Evolutionary conservation across 2,888 invertebrate genomes (phyloP).

Genomic region (Galerucella pusilla): DNA sequence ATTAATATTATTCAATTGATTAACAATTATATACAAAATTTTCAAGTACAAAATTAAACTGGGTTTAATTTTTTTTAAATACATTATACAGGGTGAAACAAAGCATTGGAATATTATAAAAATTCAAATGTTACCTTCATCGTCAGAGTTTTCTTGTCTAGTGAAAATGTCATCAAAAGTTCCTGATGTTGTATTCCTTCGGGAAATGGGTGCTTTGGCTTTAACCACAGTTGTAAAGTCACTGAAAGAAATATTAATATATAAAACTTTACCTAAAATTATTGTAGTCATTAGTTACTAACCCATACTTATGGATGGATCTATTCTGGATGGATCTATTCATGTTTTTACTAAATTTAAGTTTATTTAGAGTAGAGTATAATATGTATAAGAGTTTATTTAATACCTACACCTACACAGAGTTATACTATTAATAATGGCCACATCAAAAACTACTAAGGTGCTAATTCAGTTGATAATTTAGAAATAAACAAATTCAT

Average conservation of each 20-base stretch:
- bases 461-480: not conserved
- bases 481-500: not conserved
- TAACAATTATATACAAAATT: not conserved
- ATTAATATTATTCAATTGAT: not conserved
- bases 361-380: too few species aligned
- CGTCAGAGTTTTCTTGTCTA: slow-evolving; percentile 59
- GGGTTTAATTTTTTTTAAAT: not conserved
- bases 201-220: slow-evolving; percentile 50
- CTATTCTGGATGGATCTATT: too few species aligned
- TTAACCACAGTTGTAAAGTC: slow-evolving; percentile 44
- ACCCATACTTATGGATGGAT: not conserved
- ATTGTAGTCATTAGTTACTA: not conserved
- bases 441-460: not conserved
- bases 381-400: too few species aligned
- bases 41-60: too few species aligned
- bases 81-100: not conserved
- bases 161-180: slow-evolving; percentile 61
- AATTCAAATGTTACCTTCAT: slow-evolving; percentile 48
- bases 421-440: not conserved
- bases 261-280: not conserved
- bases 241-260: slow-evolving; percentile 27
- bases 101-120: not conserved
- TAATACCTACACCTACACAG: too few species aligned
- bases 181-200: slow-evolving; percentile 62
- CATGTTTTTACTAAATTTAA: too few species aligned